phyloP scores from a whole-genome alignment of 2,113 vertebrate species.

The Peromyscus maniculatus region DNA sequence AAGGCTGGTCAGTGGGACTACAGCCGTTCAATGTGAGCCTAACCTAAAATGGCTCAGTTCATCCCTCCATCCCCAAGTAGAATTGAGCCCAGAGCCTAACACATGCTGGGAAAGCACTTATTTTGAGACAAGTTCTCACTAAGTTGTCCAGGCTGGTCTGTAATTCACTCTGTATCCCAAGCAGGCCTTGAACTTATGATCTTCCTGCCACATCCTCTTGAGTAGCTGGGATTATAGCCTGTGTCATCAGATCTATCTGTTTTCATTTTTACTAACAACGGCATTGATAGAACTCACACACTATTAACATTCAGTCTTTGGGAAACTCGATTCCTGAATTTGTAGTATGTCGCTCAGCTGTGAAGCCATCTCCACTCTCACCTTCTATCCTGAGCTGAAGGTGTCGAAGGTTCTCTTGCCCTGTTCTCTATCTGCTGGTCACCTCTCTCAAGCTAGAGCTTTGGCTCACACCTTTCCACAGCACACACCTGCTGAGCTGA shows the following conservation, averaged over 20 bases:
- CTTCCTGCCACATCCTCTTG: background rate
- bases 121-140: background rate
- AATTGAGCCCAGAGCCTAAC: background rate
- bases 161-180: background rate
- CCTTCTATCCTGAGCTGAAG: background rate
- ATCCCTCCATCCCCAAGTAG: background rate
- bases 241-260: background rate
- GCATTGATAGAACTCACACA: background rate
- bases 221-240: background rate
- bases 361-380: background rate
- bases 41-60: background rate
- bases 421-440: background rate
- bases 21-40: background rate
- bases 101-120: background rate
- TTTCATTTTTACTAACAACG: constrained; percentile 3
- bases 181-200: background rate
- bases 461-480: background rate
- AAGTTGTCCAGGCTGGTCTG: background rate
- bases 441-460: background rate
- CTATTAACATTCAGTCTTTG: background rate
- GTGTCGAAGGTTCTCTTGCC: rapidly evolving
- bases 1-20: background rate
- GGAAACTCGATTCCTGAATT: background rate
- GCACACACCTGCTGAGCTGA: background rate
- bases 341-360: background rate